A percentile compares a stretch with the other conserved stretches of the same genome.
Evolutionary conservation across 1,140 invertebrate genomes (phyloP).

Genomic region (Polypedilum vanderplanki): DNA sequence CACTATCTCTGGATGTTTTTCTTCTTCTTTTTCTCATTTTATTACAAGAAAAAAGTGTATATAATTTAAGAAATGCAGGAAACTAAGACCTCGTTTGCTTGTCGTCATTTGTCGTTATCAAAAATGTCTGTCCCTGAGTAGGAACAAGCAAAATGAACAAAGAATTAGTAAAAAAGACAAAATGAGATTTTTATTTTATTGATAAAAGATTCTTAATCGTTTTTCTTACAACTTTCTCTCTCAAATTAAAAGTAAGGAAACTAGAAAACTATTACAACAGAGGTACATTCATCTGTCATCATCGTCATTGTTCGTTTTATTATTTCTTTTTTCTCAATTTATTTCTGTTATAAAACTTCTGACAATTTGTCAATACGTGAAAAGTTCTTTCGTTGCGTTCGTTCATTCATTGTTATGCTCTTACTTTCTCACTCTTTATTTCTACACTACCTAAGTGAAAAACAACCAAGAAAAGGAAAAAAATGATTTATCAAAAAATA

Average conservation of each 20-base stretch:
- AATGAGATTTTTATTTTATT: background rate
- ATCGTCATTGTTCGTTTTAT: background rate
- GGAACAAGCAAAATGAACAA: background rate
- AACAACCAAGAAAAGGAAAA: background rate
- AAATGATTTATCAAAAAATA: constrained; percentile 26
- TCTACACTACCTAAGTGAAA: background rate
- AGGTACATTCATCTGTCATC: no score
- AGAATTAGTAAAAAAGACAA: background rate
- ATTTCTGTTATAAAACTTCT: background rate
- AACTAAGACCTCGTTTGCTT: background rate
- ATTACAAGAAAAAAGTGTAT: background rate
- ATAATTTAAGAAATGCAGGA: background rate
- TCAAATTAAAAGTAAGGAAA: background rate
- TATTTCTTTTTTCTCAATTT: constrained; percentile 10
- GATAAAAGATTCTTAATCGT: background rate
- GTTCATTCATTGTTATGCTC: background rate
- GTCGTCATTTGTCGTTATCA: constrained; percentile 5
- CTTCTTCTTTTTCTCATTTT: constrained; percentile 8
- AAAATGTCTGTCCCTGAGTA: background rate
- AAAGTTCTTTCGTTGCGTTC: background rate
- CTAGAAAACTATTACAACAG: background rate
- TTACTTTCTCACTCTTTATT: constrained; percentile 8
- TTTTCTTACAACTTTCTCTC: background rate
- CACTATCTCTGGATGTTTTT: background rate
- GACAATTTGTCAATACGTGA: background rate